These are phyloP conservation scores for Phalacrocorax brasilianus DNA, from an alignment of 2,113 vertebrate species.

Conservation along the genomic window DNA sequence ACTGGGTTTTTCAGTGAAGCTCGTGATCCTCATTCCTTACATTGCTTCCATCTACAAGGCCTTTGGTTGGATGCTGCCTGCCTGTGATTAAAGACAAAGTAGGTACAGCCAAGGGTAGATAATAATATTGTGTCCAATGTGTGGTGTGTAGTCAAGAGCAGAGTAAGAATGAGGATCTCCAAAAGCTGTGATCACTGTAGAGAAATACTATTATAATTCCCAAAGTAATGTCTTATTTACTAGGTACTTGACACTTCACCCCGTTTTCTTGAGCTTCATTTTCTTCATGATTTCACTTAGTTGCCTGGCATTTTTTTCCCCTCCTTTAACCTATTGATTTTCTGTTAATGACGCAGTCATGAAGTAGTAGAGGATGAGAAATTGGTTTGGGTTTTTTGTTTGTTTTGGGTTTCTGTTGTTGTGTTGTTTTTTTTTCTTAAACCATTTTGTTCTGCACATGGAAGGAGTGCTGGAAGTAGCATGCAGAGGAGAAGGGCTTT, in stretches of 20 bases:
- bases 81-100: not conserved
- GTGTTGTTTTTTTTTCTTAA: not conserved
- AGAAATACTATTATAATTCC: not conserved
- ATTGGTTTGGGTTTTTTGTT: no score
- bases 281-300: not conserved
- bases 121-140: rapidly evolving
- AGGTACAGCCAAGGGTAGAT: not conserved
- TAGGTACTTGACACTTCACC: not conserved
- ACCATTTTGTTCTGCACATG: not conserved
- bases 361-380: not conserved
- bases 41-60: not conserved
- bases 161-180: not conserved
- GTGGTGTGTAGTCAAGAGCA: not conserved
- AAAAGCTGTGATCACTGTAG: not conserved
- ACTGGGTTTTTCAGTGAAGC: not conserved
- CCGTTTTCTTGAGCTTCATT: not conserved
- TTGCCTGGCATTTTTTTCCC: not conserved
- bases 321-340: not conserved
- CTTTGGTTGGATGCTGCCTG: not conserved
- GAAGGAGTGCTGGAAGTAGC: not conserved
- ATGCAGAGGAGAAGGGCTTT: not conserved
- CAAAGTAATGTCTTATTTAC: not conserved
- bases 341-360: not conserved
- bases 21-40: not conserved
- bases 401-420: no score